Conservation (phyloP, 2,888 invertebrate genomes). For the Melinaea marsaeus region DNA sequence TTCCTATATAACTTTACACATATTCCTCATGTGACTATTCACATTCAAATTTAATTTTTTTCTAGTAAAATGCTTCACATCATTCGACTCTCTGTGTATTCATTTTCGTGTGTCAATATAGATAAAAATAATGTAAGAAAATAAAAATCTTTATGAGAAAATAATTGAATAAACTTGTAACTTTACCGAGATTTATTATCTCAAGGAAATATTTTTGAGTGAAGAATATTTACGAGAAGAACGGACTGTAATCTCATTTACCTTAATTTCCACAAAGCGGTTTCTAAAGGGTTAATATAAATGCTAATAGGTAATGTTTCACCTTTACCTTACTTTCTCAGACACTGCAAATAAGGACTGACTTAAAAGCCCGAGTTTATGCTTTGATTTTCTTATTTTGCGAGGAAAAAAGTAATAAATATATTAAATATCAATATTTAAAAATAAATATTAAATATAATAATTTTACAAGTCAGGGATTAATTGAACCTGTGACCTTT, state of each 20-base stretch:
- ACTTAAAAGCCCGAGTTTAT: neutral
- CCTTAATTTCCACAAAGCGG: constrained; percentile 53
- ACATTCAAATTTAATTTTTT: too few species aligned
- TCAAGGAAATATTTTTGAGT: neutral
- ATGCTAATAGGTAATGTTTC: constrained; percentile 55
- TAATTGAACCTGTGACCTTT: too few species aligned
- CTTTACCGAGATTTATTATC: neutral
- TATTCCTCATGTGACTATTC: too few species aligned
- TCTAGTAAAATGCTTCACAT: too few species aligned
- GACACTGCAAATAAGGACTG: constrained; percentile 27
- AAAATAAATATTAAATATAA: too few species aligned
- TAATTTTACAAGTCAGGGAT: too few species aligned
- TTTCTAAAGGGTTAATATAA: constrained; percentile 67
- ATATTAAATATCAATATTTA: too few species aligned
- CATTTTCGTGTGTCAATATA: too few species aligned
- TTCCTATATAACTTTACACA: too few species aligned
- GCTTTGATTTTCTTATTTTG: neutral
- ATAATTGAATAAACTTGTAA: constrained; percentile 4
- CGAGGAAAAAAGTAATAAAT: too few species aligned
- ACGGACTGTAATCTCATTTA: constrained; percentile 49
- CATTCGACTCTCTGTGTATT: too few species aligned
- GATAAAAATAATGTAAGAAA: neutral
- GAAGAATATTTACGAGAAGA: constrained; percentile 19
- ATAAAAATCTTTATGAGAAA: neutral
- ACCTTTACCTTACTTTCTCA: constrained; percentile 22